Conservation (phyloP, 2,113 vertebrate species). For the Progne subis region DNA sequence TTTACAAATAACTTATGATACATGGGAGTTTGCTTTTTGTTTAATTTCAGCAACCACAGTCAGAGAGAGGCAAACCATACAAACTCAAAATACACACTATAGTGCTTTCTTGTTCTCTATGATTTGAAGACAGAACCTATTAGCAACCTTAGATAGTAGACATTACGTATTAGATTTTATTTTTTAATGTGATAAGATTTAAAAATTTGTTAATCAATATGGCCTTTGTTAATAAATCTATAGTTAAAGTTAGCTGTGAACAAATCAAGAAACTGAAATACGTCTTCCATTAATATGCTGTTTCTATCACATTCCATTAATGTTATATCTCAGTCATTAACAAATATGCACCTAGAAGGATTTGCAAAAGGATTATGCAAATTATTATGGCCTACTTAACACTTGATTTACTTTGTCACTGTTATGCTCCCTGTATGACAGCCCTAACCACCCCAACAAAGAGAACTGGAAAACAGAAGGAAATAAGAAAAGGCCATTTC, state of each 20-base stretch:
- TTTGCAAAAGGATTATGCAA: conserved; percentile 49
- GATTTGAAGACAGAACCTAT: neutral
- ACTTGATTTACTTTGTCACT: conserved; percentile 36
- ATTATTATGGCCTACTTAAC: conserved; percentile 50
- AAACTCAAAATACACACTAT: neutral
- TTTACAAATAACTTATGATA: neutral
- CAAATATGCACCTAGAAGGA: conserved; percentile 26
- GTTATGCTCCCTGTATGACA: neutral
- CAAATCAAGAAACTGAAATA: neutral
- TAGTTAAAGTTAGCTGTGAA: neutral
- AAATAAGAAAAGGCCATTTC: neutral
- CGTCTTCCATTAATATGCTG: neutral
- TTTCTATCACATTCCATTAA: neutral
- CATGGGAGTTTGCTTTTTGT: neutral
- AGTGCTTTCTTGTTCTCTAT: neutral
- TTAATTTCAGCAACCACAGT: neutral
- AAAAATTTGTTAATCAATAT: neutral
- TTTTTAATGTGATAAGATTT: neutral
- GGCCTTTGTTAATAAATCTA: neutral
- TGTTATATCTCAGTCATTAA: neutral
- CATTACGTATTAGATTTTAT: neutral
- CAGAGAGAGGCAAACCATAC: neutral
- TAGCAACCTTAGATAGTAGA: neutral
- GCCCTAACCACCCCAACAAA: neutral
- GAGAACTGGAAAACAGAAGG: neutral